Evolutionary conservation across 2,888 invertebrate species (phyloP), one percentile per base, ranked within the genome.

Genomic region (Macaria notata): DNA sequence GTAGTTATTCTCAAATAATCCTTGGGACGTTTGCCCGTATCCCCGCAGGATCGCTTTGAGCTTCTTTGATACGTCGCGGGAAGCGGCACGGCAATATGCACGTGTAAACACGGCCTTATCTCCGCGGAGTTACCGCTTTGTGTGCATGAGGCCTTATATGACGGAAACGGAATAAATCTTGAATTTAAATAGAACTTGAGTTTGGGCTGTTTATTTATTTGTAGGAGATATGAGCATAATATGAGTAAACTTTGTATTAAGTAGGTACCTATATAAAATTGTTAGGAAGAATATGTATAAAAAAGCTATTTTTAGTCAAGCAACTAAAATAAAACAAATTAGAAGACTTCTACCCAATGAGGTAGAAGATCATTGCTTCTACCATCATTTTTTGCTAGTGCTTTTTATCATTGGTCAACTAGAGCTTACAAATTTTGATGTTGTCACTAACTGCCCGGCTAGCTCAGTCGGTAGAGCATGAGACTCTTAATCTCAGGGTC

Each of bases 401-500:
- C 7, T 7, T 36, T 4, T 1, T 36, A 36, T 2, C 7, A 36
- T 36, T 6, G 4, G 4, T 36, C 33, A 36, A 4, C 4, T 36
- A 36, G 33, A 36, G 7, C 3, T 6, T 7, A 36, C 33, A 44
- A 48, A 50, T 58, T 42, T 42, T 4, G 0, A 19, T 0, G 0
- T 0, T 5, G 8, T 33, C 31, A 38, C 2, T 8, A 73, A 9
- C 60, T 71, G 88, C 88, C 88, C 87, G 88, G 88, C 88, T 88
- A 88, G 88, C 88, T 88, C 88, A 88, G 87, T 88, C 88, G 88
- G 88, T 88, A 88, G 88, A 88, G 88, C 88, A 88, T 92, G 92
- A 92, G 92, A 92, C 92, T 92, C 92, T 92, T 92, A 92, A 92
- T 92, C 92, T 92, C 92, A 92, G 92, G 92, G 92, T 92, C 91